Evolutionary conservation across 1,140 invertebrate species (phyloP).

Genomic region (Lepidurus couesii): DNA sequence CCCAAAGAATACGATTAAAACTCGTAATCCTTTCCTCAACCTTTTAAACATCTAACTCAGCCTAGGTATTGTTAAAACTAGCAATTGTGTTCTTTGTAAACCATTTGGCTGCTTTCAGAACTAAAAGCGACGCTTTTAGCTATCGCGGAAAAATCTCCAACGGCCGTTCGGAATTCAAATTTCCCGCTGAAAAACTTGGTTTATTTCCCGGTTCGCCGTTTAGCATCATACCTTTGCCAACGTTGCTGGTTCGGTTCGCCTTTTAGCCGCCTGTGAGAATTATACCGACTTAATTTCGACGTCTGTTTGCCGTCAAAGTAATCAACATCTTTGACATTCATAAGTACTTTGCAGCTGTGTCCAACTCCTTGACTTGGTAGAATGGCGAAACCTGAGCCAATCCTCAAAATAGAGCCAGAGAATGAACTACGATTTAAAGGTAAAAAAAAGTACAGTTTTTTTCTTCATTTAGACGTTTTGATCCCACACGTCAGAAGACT

Average conservation of each 20-base stretch:
- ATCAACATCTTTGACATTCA: constrained; percentile 5
- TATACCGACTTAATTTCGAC: constrained; percentile 12
- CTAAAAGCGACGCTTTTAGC: too few species aligned
- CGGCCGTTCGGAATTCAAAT: background rate
- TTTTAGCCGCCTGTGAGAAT: background rate
- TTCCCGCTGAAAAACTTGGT: background rate
- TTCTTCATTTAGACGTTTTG: background rate
- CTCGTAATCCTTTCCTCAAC: too few species aligned
- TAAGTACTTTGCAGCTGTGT: background rate
- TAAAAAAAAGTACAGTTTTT: constrained; percentile 29
- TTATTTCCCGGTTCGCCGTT: background rate
- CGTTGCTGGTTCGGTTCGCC: background rate
- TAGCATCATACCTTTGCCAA: background rate
- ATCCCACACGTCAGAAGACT: constrained; percentile 5
- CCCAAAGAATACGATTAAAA: too few species aligned
- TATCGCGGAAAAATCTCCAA: background rate
- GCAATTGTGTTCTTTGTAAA: too few species aligned
- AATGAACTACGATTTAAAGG: constrained; percentile 42
- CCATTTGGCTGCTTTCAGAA: too few species aligned
- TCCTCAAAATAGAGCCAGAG: constrained; percentile 40
- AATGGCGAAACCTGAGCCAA: constrained; percentile 38
- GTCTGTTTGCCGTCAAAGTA: constrained; percentile 17
- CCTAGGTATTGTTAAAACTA: too few species aligned
- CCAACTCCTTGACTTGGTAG: background rate
- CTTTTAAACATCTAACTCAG: too few species aligned